Percentiles rank a stretch among this genome's conserved stretches.
These are phyloP conservation scores for Cremastobaeus sp. DNA, from an alignment of 2,888 invertebrate genomes.

Conservation along the genomic window DNA sequence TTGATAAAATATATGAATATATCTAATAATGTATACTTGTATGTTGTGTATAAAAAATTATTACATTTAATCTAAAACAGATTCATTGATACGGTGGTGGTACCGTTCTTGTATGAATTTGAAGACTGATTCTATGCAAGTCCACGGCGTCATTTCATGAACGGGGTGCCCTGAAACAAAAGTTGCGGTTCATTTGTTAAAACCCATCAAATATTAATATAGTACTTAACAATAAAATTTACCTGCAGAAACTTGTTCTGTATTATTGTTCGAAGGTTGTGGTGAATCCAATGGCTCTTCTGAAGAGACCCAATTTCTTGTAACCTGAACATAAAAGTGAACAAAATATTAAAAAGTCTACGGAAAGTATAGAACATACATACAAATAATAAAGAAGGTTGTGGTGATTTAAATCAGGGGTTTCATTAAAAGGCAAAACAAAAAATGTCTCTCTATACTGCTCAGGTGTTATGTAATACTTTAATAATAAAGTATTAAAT, in stretches of 20 bases:
- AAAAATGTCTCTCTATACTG: too few species aligned
- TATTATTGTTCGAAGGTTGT: constrained; percentile 78
- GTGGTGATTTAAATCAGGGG: too few species aligned
- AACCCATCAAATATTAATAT: background rate
- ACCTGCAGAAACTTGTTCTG: constrained; percentile 83
- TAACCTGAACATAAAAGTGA: constrained; percentile 75
- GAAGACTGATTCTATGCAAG: constrained; percentile 84
- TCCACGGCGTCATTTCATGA: constrained; percentile 86
- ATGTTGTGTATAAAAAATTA: background rate
- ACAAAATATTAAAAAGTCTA: too few species aligned
- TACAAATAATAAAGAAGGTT: too few species aligned
- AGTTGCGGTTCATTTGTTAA: background rate
- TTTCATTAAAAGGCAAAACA: too few species aligned
- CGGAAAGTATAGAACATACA: too few species aligned
- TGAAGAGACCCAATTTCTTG: constrained; percentile 84
- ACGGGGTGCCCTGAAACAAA: constrained; percentile 79
- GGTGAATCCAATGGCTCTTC: constrained; percentile 80
- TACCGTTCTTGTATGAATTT: constrained; percentile 80
- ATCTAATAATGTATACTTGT: too few species aligned
- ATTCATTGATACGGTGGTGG: constrained; percentile 27
- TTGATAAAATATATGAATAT: too few species aligned
- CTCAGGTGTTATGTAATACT: too few species aligned
- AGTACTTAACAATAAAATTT: constrained; percentile 38
- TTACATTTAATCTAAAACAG: background rate
- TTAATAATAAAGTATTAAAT: too few species aligned